A percentile compares a stretch with the other conserved stretches of the same genome.
Evolutionary conservation across 2,888 invertebrate species (phyloP).

Genomic region (Plagodis pulveraria): DNA sequence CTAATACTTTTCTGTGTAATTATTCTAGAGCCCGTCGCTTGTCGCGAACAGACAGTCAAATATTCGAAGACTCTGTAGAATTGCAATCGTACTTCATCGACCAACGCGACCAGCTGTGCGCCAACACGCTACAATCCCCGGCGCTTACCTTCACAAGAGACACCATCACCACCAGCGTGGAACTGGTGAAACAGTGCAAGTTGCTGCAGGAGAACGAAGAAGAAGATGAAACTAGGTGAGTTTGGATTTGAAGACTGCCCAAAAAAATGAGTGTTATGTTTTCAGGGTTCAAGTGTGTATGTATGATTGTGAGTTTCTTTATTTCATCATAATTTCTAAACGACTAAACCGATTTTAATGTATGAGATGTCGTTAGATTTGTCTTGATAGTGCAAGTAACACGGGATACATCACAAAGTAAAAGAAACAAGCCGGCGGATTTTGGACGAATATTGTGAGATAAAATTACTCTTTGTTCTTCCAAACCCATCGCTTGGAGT

Average conservation of each 20-base stretch:
- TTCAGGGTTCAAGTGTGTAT: too few species aligned
- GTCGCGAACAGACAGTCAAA: conserved; percentile 96
- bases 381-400: too few species aligned
- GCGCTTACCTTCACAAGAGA: conserved; percentile 92
- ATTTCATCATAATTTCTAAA: too few species aligned
- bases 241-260: not conserved
- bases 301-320: too few species aligned
- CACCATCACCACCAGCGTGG: conserved; percentile 90
- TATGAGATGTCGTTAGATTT: too few species aligned
- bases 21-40: conserved; percentile 89
- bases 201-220: conserved; percentile 91
- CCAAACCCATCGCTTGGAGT: too few species aligned
- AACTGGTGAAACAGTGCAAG: conserved; percentile 91
- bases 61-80: conserved; percentile 98
- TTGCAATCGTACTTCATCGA: conserved; percentile 96
- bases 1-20: not conserved
- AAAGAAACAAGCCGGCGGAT: too few species aligned
- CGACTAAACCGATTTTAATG: too few species aligned
- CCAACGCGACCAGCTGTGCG: conserved; percentile 90
- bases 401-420: too few species aligned
- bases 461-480: too few species aligned
- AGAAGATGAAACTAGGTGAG: conserved; percentile 87
- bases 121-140: conserved; percentile 92
- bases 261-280: too few species aligned
- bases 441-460: too few species aligned